A percentile compares a stretch with the other conserved stretches of the same genome.
Evolutionary conservation across 2,113 vertebrate genomes (phyloP).

Genomic region (Hippocampus abdominalis): DNA sequence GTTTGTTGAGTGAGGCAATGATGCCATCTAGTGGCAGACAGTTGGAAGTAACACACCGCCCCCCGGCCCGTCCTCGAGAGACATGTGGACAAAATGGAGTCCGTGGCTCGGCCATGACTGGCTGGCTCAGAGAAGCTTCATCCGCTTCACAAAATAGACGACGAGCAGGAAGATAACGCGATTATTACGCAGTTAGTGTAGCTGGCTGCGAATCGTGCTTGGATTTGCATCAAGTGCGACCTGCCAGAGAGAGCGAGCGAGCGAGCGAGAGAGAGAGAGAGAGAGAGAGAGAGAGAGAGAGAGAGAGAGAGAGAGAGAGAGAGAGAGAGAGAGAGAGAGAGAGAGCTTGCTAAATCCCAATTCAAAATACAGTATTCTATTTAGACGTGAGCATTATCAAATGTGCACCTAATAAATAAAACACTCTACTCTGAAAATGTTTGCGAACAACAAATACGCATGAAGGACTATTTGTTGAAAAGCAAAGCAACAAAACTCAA

Average conservation of each 20-base stretch:
- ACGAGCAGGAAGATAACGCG: background rate
- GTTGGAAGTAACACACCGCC: background rate
- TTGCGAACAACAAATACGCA: background rate
- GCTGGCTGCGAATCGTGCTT: background rate
- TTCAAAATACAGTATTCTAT: background rate
- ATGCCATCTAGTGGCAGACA: conserved; percentile 46
- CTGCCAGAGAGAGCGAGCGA: too few relatives aligned
- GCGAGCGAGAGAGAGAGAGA: background rate
- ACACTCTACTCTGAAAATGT: background rate
- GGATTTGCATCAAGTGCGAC: background rate
- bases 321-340: background rate
- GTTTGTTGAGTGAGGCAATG: background rate
- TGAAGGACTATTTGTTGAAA: conserved; percentile 8
- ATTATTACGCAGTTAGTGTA: background rate
- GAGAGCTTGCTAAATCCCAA: background rate
- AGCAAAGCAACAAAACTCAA: background rate
- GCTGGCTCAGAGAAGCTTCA: conserved; percentile 46
- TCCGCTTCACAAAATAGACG: conserved; percentile 8
- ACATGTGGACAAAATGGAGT: conserved; percentile 70
- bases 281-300: background rate
- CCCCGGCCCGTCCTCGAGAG: background rate
- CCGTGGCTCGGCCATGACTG: conserved; percentile 59
- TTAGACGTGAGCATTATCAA: background rate
- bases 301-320: background rate
- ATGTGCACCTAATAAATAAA: background rate